These are phyloP conservation scores for Hyppa rectilinea DNA, from an alignment of 2,888 invertebrate species.

Conservation along the genomic window DNA sequence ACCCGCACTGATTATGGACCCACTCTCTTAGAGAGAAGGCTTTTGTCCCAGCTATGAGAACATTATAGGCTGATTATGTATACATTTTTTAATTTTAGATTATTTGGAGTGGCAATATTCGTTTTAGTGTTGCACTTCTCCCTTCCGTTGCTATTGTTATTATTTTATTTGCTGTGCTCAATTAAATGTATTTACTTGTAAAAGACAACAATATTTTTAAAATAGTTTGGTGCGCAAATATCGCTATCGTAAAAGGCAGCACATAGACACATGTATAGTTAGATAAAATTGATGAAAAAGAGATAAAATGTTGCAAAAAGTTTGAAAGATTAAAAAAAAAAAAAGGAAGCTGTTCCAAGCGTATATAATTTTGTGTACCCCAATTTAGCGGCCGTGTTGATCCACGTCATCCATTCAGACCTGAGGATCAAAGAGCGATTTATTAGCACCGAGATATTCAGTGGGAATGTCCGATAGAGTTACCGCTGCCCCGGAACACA, in stretches of 20 bases:
- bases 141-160: background rate
- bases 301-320: background rate
- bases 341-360: constrained; percentile 6
- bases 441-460: background rate
- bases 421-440: constrained; percentile 44
- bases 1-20: too few species aligned
- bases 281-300: background rate
- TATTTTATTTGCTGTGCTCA: background rate
- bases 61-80: too few species aligned
- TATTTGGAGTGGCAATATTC: background rate
- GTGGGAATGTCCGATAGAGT: too few species aligned
- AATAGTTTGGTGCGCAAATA: background rate
- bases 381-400: constrained; percentile 62
- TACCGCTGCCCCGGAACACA: too few species aligned
- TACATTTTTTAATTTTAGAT: background rate
- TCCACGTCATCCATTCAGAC: constrained; percentile 63
- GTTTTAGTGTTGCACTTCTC: background rate
- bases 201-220: constrained; percentile 10
- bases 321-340: constrained; percentile 9
- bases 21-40: too few species aligned
- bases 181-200: background rate
- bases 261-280: constrained; percentile 1
- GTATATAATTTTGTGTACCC: constrained; percentile 48
- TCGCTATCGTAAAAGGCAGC: background rate
- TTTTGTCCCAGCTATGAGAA: too few species aligned